Base-by-base conservation (phyloP, 2,888 invertebrate species). In the Drosophila sordidula region DNA sequence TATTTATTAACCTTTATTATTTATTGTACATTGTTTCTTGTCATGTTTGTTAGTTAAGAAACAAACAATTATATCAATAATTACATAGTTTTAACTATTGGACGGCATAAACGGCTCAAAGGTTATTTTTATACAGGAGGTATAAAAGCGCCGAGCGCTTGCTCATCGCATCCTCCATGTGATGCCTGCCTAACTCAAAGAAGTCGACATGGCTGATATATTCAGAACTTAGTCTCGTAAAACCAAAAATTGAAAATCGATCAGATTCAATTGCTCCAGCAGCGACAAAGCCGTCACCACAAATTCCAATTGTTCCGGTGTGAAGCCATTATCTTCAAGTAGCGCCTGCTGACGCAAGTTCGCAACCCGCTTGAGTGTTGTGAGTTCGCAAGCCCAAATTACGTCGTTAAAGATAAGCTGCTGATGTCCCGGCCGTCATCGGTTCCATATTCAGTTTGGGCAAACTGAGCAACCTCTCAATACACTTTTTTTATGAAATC, bases 251-350 rank as follows among this genome's bases (percentile, higher is more conserved):
- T 29, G 5, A 6, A 16, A 26, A 2, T 22, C 2, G 6, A 56
- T 11, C 11, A 75, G 16, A 59, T 65, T 50, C 16, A 75, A 22
- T 18, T 61, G 34, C 22, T 65, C 46, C 41, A 74, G n/a, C 1
- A 8, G 8, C 1, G 65, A 59, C 22, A 56, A 25, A 2, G 2
- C 14, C 0, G n/a, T 3, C n/a, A 73, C 5, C 9, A 58, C 3
- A 8, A 8, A 6, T 2, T 41, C 8, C 4, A 73, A 3, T 8
- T 55, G 1, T 2, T 16, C 6, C 8, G 6, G 12, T 6, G 8
- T 3, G 6, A 47, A 47, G 9, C 25, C 39, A 18, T 51, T 18
- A 6, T 62, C 45, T 6, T 55, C 36, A 12, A 44, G 4, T 4
- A 75, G 11, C 0, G 44, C 46, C n/a, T 70, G 12, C 18, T 26